These are phyloP conservation scores for Amphiprion ocellaris DNA, from an alignment of 2,113 vertebrate species.

Conservation along the genomic window DNA sequence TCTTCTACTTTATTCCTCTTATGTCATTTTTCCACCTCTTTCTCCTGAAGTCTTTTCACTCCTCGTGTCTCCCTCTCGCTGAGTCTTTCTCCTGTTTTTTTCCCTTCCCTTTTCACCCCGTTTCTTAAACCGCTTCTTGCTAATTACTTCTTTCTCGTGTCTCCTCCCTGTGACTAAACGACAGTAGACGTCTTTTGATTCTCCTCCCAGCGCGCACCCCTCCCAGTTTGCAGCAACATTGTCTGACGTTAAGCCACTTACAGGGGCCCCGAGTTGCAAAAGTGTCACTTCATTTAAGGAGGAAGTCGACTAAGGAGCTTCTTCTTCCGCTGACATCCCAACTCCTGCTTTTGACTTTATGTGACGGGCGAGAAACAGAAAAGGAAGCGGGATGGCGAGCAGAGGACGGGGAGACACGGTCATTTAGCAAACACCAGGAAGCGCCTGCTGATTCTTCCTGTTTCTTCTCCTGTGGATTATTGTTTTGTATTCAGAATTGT, in stretches of 20 bases:
- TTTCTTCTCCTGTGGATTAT: conserved; percentile 36
- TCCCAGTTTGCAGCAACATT: conserved; percentile 46
- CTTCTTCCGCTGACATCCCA: conserved; percentile 13
- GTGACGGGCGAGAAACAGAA: conserved; percentile 5
- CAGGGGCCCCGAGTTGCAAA: conserved; percentile 49
- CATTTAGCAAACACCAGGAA: conserved; percentile 25
- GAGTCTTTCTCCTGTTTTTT: conserved; percentile 1
- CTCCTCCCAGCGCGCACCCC: conserved; percentile 23
- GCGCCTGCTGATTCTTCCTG: conserved; percentile 20
- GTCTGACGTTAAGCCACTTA: conserved; percentile 71
- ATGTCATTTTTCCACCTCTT: conserved; percentile 2
- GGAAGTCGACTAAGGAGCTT: conserved; percentile 42
- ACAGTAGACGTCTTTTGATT: conserved; percentile 60
- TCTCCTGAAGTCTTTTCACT: conserved; percentile 31
- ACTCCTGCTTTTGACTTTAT: conserved; percentile 18
- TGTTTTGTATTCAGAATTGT: conserved; percentile 52
- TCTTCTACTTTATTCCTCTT: not conserved
- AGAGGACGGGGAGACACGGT: not conserved
- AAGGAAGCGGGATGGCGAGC: not conserved
- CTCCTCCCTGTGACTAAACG: conserved; percentile 57
- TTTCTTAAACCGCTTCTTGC: conserved; percentile 47
- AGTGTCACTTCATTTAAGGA: conserved; percentile 63
- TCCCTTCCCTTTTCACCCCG: not conserved
- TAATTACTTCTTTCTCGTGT: conserved; percentile 65
- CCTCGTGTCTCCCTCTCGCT: conserved; percentile 9